phyloP scores from a whole-genome alignment of 2,888 invertebrate genomes.

The Desoria tigrina region DNA sequence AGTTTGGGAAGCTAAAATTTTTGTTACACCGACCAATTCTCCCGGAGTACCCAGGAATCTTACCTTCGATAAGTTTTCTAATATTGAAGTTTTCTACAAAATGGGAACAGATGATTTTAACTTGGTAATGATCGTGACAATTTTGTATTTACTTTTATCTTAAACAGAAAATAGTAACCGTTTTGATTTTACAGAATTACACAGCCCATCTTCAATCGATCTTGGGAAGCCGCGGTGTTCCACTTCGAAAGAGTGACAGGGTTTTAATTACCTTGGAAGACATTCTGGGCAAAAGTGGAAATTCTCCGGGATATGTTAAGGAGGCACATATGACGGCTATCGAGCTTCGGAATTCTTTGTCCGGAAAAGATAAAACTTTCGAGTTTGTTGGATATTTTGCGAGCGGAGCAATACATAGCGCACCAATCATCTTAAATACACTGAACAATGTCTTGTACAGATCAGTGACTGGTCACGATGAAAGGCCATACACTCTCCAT shows the following conservation, averaged over 20 bases:
- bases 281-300: not conserved
- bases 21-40: conserved; percentile 6
- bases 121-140: not conserved
- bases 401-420: conserved; percentile 42
- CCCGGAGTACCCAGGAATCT: conserved; percentile 22
- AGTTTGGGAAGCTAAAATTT: conserved; percentile 30
- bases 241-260: conserved; percentile 17
- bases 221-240: not conserved
- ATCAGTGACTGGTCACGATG: conserved; percentile 17
- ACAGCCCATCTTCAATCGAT: not conserved
- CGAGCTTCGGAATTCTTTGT: conserved; percentile 30
- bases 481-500: not conserved
- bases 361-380: not conserved
- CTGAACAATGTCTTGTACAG: conserved; percentile 37
- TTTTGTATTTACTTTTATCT: not conserved
- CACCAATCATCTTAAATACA: conserved; percentile 34
- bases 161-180: too few relatives aligned
- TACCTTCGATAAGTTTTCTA: conserved; percentile 11
- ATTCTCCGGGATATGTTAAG: conserved; percentile 17
- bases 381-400: conserved; percentile 41
- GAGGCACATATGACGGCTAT: conserved; percentile 41
- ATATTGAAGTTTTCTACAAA: conserved; percentile 10
- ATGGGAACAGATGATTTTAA: not conserved
- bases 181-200: conserved; percentile 20
- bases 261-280: conserved; percentile 28